Conservation (phyloP, 2,797 vertebrate species). For the Neosalanx taihuensis region DNA sequence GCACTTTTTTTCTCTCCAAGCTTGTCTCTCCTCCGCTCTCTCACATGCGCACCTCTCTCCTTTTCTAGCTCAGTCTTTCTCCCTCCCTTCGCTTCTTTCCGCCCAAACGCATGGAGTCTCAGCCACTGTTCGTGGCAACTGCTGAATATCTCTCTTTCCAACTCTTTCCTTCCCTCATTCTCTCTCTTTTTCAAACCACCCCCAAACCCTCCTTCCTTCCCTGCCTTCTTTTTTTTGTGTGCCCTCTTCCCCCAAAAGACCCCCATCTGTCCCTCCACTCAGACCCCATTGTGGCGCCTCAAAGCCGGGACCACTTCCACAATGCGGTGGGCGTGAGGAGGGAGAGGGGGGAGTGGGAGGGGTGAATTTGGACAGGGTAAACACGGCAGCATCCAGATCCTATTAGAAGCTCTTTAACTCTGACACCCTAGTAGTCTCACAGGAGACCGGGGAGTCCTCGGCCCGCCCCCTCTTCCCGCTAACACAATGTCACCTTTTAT, state of each 20-base stretch:
- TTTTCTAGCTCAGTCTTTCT: slow-evolving; percentile 6
- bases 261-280: slow-evolving; percentile 81
- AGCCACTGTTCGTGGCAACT: too few species aligned
- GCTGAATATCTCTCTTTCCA: too few species aligned
- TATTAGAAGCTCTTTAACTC: slow-evolving; percentile 85
- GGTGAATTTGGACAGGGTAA: slow-evolving; percentile 64
- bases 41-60: slow-evolving; percentile 36
- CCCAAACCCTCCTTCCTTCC: slow-evolving; percentile 70
- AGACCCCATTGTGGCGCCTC: slow-evolving; percentile 69
- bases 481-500: slow-evolving; percentile 68
- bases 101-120: too few species aligned
- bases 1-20: too few species aligned
- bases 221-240: slow-evolving; percentile 71
- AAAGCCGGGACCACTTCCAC: slow-evolving; percentile 75
- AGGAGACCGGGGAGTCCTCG: slow-evolving; percentile 66
- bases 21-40: slow-evolving; percentile 45
- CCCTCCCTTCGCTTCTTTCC: neutral
- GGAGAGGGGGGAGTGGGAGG: slow-evolving; percentile 22
- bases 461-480: slow-evolving; percentile 57
- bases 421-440: slow-evolving; percentile 67
- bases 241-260: slow-evolving; percentile 68
- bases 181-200: slow-evolving; percentile 30
- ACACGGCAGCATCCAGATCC: slow-evolving; percentile 79
- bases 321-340: slow-evolving; percentile 75
- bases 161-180: neutral